phyloP scores from a whole-genome alignment of 2,888 invertebrate genomes.

The Sceliomorpha sp. region DNA sequence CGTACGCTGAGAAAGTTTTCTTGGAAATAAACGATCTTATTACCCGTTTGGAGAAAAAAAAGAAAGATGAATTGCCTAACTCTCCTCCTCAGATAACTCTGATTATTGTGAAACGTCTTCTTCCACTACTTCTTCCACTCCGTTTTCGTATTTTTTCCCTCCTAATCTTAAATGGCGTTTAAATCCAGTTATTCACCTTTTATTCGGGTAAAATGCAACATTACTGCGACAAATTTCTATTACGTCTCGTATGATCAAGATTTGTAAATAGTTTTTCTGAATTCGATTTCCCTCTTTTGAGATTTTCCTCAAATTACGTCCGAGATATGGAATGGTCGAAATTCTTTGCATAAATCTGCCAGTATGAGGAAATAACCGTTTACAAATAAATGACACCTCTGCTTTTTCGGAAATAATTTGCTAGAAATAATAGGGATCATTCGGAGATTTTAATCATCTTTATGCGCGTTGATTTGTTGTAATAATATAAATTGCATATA shows the following conservation, averaged over 20 bases:
- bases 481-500: no score
- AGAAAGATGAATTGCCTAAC: slow-evolving; percentile 35
- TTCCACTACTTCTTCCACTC: slow-evolving; percentile 23
- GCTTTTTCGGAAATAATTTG: no score
- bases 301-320: slow-evolving; percentile 13
- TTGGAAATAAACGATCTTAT: slow-evolving; percentile 45
- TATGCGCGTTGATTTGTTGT: no score
- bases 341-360: background rate
- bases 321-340: no score
- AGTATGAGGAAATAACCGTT: no score
- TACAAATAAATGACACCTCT: no score
- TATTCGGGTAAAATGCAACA: slow-evolving; percentile 40
- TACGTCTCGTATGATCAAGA: slow-evolving; percentile 26
- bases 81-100: slow-evolving; percentile 19
- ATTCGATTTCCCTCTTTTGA: slow-evolving; percentile 15
- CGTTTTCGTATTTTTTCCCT: slow-evolving; percentile 36
- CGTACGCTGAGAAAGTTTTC: slow-evolving; percentile 30
- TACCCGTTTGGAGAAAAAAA: slow-evolving; percentile 17
- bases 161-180: slow-evolving; percentile 28
- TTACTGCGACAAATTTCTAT: slow-evolving; percentile 28
- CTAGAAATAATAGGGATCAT: no score
- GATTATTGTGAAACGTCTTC: slow-evolving; percentile 39
- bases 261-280: slow-evolving; percentile 22
- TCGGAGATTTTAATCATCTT: no score
- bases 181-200: slow-evolving; percentile 33